phyloP scores from a whole-genome alignment of 2,797 vertebrate genomes.

The Pseudochromis fuscus region DNA sequence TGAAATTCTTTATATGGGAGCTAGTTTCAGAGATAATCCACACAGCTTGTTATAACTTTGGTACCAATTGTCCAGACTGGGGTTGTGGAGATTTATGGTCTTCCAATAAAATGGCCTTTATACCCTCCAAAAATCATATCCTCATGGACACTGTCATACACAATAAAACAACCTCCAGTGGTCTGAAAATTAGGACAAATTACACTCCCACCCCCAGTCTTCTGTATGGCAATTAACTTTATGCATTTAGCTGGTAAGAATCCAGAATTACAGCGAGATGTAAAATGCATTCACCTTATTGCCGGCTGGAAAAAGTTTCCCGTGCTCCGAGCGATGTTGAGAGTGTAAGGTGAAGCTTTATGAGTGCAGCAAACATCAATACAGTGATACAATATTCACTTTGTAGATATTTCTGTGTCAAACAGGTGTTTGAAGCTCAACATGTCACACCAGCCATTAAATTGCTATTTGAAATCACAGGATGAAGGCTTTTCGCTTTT shows the following conservation, averaged over 20 bases:
- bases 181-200: slow-evolving; percentile 70
- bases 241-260: slow-evolving; percentile 73
- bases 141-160: slow-evolving; percentile 70
- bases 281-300: slow-evolving; percentile 62
- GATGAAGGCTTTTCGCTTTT: slow-evolving; percentile 48
- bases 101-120: slow-evolving; percentile 69
- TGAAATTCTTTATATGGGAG: slow-evolving; percentile 46
- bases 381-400: slow-evolving; percentile 74
- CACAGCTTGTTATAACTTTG: slow-evolving; percentile 56
- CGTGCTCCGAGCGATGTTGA: slow-evolving; percentile 47
- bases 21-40: slow-evolving; percentile 53
- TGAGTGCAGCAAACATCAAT: slow-evolving; percentile 59
- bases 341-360: slow-evolving; percentile 52
- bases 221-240: slow-evolving; percentile 73
- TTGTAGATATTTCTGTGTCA: slow-evolving; percentile 66
- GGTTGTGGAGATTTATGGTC: slow-evolving; percentile 68
- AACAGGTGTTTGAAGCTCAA: slow-evolving; percentile 69
- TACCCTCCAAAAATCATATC: slow-evolving; percentile 67
- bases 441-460: slow-evolving; percentile 54
- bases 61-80: slow-evolving; percentile 47
- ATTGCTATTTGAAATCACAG: slow-evolving; percentile 55
- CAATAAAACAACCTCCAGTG: slow-evolving; percentile 70
- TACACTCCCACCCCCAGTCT: slow-evolving; percentile 48
- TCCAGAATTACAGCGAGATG: slow-evolving; percentile 63
- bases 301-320: slow-evolving; percentile 52